Percentiles rank a stretch among this genome's conserved stretches.
Evolutionary conservation across 2,113 vertebrate species (phyloP).

Genomic region (Pycnonotus jocosus): DNA sequence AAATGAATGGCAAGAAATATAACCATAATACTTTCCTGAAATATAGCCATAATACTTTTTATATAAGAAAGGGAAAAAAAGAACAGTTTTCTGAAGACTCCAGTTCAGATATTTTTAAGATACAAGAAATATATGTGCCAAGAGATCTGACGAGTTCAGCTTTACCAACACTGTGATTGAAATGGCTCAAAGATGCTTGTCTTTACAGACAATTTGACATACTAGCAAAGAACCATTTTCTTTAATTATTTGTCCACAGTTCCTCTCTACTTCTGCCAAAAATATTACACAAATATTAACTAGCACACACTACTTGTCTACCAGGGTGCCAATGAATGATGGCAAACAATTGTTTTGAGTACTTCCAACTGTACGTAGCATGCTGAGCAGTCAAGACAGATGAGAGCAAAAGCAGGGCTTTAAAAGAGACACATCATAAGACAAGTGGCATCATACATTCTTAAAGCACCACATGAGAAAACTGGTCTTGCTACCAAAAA

Average conservation of each 20-base stretch:
- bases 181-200: background rate
- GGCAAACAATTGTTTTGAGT: background rate
- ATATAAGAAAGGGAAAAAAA: background rate
- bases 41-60: background rate
- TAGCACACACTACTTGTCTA: background rate
- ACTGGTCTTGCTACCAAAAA: background rate
- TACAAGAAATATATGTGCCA: background rate
- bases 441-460: background rate
- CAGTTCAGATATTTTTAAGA: background rate
- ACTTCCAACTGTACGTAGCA: accelerated
- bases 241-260: background rate
- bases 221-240: background rate
- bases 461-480: background rate
- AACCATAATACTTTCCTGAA: background rate
- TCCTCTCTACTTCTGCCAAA: background rate
- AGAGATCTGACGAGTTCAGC: background rate
- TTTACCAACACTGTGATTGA: background rate
- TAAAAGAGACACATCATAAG: background rate
- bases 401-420: background rate
- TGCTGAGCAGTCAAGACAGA: background rate
- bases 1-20: background rate
- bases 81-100: background rate
- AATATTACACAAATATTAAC: background rate
- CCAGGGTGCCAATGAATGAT: background rate
- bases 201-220: background rate